These are phyloP conservation scores for Planococcus citri DNA, from an alignment of 1,140 invertebrate species.

Conservation along the genomic window DNA sequence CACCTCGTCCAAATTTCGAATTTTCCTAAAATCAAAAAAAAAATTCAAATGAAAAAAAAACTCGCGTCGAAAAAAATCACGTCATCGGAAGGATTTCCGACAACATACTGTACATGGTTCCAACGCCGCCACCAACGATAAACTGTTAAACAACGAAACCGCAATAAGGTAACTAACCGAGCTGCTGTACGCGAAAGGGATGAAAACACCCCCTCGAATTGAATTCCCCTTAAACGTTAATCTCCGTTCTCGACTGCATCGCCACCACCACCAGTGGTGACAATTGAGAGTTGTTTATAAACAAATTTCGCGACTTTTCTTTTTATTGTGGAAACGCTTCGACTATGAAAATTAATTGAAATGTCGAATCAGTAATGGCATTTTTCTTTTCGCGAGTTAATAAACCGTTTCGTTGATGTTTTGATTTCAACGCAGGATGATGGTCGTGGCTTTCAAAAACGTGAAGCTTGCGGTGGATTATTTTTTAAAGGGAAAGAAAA, in stretches of 20 bases:
- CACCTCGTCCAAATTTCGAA: too few relatives aligned
- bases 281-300: neutral
- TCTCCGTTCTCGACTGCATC: too few relatives aligned
- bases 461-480: too few relatives aligned
- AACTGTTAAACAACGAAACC: slow-evolving; percentile 16
- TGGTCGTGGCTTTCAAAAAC: too few relatives aligned
- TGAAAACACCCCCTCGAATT: neutral
- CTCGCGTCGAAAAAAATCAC: neutral
- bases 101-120: neutral
- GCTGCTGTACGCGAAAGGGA: neutral
- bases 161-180: slow-evolving; percentile 18
- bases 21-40: too few relatives aligned
- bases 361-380: neutral
- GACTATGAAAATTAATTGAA: neutral
- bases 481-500: too few relatives aligned
- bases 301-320: neutral
- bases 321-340: neutral
- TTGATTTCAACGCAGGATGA: too few relatives aligned
- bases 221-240: slow-evolving; percentile 4
- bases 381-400: too few relatives aligned
- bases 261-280: neutral
- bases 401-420: too few relatives aligned
- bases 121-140: neutral
- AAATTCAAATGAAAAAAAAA: neutral
- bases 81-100: neutral